These are phyloP conservation scores for Casuarius casuarius DNA, from an alignment of 2,113 vertebrate genomes.

Conservation along the genomic window DNA sequence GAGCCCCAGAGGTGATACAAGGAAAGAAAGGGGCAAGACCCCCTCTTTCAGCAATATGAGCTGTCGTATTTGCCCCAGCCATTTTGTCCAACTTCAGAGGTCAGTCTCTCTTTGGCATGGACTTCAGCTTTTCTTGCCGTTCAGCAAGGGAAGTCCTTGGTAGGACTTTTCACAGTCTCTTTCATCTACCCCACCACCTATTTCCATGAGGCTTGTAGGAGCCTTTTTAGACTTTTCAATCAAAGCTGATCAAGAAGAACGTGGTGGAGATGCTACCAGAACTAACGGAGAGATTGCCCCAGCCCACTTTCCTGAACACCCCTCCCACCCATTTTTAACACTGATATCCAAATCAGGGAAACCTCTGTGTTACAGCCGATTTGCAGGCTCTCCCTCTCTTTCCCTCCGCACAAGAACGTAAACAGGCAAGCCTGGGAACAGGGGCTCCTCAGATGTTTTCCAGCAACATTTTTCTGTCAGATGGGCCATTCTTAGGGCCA, in stretches of 20 bases:
- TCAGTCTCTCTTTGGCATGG: not conserved
- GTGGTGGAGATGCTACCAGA: not conserved
- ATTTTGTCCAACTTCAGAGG: not conserved
- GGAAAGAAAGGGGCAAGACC: not conserved
- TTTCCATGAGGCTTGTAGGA: not conserved
- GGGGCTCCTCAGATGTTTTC: not conserved
- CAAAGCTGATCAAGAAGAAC: not conserved
- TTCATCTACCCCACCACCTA: too few relatives aligned
- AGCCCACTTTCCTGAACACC: not conserved
- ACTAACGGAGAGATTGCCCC: not conserved
- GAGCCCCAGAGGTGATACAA: not conserved
- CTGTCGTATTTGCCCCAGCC: not conserved
- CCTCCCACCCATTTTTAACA: not conserved
- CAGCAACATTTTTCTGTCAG: not conserved
- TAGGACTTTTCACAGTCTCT: not conserved
- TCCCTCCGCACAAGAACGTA: not conserved
- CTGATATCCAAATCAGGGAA: not conserved
- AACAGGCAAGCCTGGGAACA: not conserved
- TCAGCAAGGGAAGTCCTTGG: not conserved
- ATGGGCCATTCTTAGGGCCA: not conserved
- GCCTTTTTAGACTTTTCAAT: not conserved
- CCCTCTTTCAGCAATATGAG: not conserved
- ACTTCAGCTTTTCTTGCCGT: not conserved
- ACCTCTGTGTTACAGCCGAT: not conserved
- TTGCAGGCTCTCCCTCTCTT: not conserved